phyloP scores from a whole-genome alignment of 2,113 vertebrate genomes.

The Rhineura floridana region DNA sequence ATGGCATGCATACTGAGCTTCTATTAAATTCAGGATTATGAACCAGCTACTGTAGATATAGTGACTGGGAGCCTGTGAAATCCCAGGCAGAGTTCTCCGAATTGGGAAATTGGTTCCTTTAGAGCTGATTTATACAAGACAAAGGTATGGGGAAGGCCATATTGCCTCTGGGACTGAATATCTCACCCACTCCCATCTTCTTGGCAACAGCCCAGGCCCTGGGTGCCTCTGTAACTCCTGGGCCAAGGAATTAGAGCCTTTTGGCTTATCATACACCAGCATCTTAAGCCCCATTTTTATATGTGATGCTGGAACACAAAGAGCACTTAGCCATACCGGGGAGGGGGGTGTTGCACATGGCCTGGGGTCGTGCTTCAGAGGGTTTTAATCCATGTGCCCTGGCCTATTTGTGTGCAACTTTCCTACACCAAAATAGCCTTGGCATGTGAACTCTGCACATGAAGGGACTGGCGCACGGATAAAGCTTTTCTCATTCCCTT shows the following conservation, averaged over 20 bases:
- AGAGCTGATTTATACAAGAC: slow-evolving; percentile 20
- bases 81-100: background rate
- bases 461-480: background rate
- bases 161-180: background rate
- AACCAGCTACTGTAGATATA: background rate
- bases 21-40: background rate
- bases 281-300: background rate
- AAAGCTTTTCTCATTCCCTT: background rate
- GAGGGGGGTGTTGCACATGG: no score
- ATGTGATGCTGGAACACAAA: background rate
- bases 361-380: background rate
- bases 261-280: background rate
- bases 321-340: background rate
- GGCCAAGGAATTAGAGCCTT: background rate
- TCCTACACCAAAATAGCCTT: background rate
- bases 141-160: background rate
- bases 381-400: background rate
- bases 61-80: background rate
- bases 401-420: background rate
- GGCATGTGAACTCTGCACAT: background rate
- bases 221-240: background rate
- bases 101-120: background rate
- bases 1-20: background rate
- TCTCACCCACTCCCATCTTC: background rate
- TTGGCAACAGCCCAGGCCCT: background rate